Percentiles rank a stretch among this genome's conserved stretches.
Conservation (phyloP, 2,797 vertebrate genomes). For the Euthynnus affinis region DNA sequence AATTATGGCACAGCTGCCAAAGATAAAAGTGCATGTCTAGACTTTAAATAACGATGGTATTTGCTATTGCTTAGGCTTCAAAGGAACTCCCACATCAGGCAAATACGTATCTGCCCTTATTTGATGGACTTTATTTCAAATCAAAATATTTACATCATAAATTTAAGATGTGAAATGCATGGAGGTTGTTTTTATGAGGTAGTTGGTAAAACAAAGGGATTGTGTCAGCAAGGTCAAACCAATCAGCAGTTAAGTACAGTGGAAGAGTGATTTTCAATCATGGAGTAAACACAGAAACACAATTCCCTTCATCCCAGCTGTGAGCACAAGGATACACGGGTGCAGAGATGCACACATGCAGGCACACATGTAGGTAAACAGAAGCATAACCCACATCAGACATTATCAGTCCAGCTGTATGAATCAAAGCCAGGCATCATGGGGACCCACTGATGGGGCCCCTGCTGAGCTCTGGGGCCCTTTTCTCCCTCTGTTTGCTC, state of each 20-base stretch:
- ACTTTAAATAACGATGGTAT: slow-evolving; percentile 43
- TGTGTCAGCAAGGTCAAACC: slow-evolving; percentile 59
- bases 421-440: slow-evolving; percentile 48
- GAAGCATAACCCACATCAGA: slow-evolving; percentile 57
- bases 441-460: slow-evolving; percentile 49
- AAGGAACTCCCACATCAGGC: slow-evolving; percentile 34
- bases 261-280: slow-evolving; percentile 65
- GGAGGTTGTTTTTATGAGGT: not conserved
- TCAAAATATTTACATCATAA: slow-evolving; percentile 33
- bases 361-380: slow-evolving; percentile 50
- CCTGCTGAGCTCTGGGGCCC: slow-evolving; percentile 60
- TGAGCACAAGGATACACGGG: slow-evolving; percentile 26
- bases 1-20: slow-evolving; percentile 59
- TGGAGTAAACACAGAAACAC: slow-evolving; percentile 55
- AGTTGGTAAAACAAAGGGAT: slow-evolving; percentile 34
- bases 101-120: slow-evolving; percentile 22
- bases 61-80: slow-evolving; percentile 30
- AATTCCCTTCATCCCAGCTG: slow-evolving; percentile 45
- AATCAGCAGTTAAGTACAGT: slow-evolving; percentile 57
- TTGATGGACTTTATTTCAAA: slow-evolving; percentile 8
- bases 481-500: slow-evolving; percentile 74
- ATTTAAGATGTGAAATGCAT: slow-evolving; percentile 18
- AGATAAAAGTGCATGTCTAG: slow-evolving; percentile 49
- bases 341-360: not conserved
- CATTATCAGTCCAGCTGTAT: slow-evolving; percentile 51